These are phyloP conservation scores for Dipodomys ordii DNA, from an alignment of 2,113 vertebrate species.

Conservation along the genomic window DNA sequence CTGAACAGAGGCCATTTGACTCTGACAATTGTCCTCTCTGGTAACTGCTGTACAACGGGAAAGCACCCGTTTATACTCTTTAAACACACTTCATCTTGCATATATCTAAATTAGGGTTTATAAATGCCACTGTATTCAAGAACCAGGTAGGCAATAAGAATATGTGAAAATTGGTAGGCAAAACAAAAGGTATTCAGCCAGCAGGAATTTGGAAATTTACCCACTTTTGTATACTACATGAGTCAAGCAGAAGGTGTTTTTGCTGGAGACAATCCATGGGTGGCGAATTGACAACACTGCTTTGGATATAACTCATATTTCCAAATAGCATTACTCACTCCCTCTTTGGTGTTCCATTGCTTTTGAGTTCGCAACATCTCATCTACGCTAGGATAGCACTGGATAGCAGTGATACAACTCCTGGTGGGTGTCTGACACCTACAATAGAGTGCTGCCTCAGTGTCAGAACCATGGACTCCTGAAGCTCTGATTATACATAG, in stretches of 20 bases:
- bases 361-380: neutral
- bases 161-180: neutral
- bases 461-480: neutral
- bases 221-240: neutral
- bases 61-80: neutral
- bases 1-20: neutral
- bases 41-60: neutral
- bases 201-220: neutral
- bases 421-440: neutral
- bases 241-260: neutral
- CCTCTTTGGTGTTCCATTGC: neutral
- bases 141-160: neutral
- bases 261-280: neutral
- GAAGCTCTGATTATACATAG: neutral
- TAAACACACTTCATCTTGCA: neutral
- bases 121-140: neutral
- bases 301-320: neutral
- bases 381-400: neutral
- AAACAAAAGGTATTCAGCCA: neutral
- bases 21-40: neutral
- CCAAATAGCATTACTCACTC: neutral
- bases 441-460: neutral
- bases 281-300: neutral
- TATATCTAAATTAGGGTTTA: neutral
- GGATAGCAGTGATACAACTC: too few species aligned